phyloP scores from a whole-genome alignment of 2,888 invertebrate species.

The Hemaris fuciformis region DNA sequence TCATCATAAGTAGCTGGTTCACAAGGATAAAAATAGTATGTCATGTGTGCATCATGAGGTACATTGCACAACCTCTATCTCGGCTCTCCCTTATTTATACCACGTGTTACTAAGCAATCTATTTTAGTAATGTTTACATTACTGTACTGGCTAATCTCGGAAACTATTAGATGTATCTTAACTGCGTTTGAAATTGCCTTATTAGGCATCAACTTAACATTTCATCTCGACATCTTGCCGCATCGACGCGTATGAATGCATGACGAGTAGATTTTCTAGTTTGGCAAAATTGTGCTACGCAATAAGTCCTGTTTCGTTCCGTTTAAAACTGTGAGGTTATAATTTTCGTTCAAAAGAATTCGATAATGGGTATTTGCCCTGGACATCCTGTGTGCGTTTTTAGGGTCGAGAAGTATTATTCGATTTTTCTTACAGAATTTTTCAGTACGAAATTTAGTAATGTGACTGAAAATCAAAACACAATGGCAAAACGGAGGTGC shows the following conservation, averaged over 20 bases:
- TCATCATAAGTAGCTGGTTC: too few species aligned
- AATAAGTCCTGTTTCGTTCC: too few species aligned
- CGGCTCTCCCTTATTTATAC: conserved; percentile 2
- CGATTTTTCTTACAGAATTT: too few species aligned
- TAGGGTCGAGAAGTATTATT: too few species aligned
- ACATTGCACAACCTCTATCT: background rate
- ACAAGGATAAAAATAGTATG: too few species aligned
- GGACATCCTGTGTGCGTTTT: too few species aligned
- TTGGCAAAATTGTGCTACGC: background rate
- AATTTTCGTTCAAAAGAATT: too few species aligned
- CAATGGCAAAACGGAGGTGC: too few species aligned
- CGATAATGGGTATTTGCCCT: too few species aligned
- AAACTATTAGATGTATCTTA: conserved; percentile 3
- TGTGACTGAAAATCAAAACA: too few species aligned
- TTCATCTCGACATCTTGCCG: background rate
- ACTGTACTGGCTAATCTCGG: conserved; percentile 5
- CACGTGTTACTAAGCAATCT: background rate
- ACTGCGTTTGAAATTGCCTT: background rate
- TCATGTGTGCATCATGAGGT: background rate
- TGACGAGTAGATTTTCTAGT: background rate
- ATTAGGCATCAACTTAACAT: background rate
- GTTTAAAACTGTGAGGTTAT: too few species aligned
- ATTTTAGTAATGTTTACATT: conserved; percentile 1
- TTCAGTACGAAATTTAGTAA: too few species aligned
- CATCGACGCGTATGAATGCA: background rate